These are phyloP conservation scores for Nemapogon koenigi DNA, from an alignment of 2,888 invertebrate species.

Conservation along the genomic window DNA sequence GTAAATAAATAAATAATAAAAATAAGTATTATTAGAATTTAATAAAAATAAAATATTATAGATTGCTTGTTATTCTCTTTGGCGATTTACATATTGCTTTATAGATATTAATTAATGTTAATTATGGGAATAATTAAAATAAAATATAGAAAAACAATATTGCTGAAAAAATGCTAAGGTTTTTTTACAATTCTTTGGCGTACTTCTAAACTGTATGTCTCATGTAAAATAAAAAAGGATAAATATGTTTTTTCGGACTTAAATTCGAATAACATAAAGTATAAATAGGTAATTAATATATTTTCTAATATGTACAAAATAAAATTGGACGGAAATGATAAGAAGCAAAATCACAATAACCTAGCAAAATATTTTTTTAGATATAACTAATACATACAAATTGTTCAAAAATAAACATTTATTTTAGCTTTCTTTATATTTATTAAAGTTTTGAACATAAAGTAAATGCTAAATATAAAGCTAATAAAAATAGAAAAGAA, in stretches of 20 bases:
- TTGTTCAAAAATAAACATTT: neutral
- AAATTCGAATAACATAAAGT: neutral
- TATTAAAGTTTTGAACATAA: neutral
- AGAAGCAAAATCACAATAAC: constrained; percentile 20
- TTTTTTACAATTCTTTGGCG: constrained; percentile 49
- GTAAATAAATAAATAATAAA: constrained; percentile 1
- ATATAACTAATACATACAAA: no score
- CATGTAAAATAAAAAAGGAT: neutral
- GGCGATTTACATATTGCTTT: constrained; percentile 18
- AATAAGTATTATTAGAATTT: neutral
- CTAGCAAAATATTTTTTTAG: constrained; percentile 5
- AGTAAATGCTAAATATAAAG: constrained; percentile 4
- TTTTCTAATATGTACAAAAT: constrained; percentile 26
- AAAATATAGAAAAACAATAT: constrained; percentile 23
- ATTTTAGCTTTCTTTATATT: neutral
- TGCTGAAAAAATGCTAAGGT: neutral
- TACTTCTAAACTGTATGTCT: constrained; percentile 59
- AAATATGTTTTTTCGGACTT: neutral
- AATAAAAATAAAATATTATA: constrained; percentile 2
- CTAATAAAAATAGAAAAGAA: constrained; percentile 1
- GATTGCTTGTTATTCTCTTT: constrained; percentile 13
- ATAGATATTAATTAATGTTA: constrained; percentile 19
- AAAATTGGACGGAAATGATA: constrained; percentile 60
- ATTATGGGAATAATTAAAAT: constrained; percentile 11
- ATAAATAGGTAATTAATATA: neutral